These are phyloP conservation scores for Troides oblongomaculatus DNA, from an alignment of 2,888 invertebrate species.

Conservation along the genomic window DNA sequence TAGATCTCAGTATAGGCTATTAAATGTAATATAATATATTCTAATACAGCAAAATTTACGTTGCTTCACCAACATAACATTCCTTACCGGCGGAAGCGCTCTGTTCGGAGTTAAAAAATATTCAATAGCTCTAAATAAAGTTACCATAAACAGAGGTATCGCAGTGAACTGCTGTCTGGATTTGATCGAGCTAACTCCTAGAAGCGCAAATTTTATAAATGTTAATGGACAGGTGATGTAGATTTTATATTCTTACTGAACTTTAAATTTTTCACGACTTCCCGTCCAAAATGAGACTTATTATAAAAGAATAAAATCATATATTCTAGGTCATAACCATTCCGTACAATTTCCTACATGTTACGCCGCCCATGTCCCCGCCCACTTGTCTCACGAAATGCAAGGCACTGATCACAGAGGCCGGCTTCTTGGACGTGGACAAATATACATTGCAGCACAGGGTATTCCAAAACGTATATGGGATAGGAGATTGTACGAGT, in stretches of 20 bases:
- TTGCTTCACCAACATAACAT: conserved; percentile 85
- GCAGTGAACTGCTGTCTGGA: conserved; percentile 86
- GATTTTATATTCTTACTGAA: background rate
- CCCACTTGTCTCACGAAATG: conserved; percentile 82
- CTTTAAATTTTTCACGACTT: no score
- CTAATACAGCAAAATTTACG: conserved; percentile 82
- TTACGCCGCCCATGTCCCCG: conserved; percentile 92
- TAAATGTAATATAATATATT: no score
- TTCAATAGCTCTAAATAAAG: conserved; percentile 86
- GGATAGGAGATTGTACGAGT: conserved; percentile 94
- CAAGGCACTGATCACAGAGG: conserved; percentile 82
- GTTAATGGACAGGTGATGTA: conserved; percentile 68
- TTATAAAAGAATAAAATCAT: no score
- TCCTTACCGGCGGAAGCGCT: conserved; percentile 89
- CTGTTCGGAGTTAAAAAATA: conserved; percentile 96
- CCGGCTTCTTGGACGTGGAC: conserved; percentile 89
- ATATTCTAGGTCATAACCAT: conserved; percentile 44
- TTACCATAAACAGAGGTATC: conserved; percentile 85
- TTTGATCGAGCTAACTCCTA: conserved; percentile 86
- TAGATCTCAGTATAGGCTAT: no score
- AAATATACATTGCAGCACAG: conserved; percentile 88
- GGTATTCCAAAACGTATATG: conserved; percentile 90
- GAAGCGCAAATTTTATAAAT: conserved; percentile 88
- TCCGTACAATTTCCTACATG: conserved; percentile 92
- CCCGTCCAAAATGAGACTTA: no score